Evolutionary conservation across 2,888 invertebrate genomes (phyloP), one percentile per base, ranked within the genome.

Genomic region (Schrankia costaestrigalis): DNA sequence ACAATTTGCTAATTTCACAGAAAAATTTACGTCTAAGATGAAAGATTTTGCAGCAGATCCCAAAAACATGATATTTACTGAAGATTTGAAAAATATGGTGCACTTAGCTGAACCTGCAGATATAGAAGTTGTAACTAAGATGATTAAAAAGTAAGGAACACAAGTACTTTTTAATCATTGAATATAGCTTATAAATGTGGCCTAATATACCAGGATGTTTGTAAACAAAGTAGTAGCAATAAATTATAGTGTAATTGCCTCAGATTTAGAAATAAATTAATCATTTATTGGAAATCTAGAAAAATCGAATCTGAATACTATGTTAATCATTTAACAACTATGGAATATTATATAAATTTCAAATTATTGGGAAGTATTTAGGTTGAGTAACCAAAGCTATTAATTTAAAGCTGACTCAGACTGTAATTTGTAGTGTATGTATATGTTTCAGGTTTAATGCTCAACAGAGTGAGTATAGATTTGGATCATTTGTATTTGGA

Each of bases 401-500:
- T n/a, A 23, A 23, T 23, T 10, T 25, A 5, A 8, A 18, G 18
- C 11, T 24, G 8, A 12, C 2, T 7, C 5, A 25, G 7, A 6
- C 12, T 10, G 11, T 12, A 10, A 25, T 12, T 1, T 12, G 2
- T 8, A 13, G 7, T 2, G 24, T 24, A 2, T 24, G 6, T 9
- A n/a, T 14, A 6, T 8, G 12, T 31, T 83, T 40, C 57, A 93
- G 93, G 63, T 95, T 93, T 60, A 91, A 93, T 60, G 70, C 82
- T 10, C 94, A 95, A 67, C 93, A 91, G 43, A 89, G 90, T 44
- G 91, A 93, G 47, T 71, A 93, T 35, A 80, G 94, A 41, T 95
- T 95, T 89, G 93, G 94, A n/a, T 92, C 89, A 50, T 96, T 91
- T 73, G 69, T 92, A 3, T 95, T 96, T 89, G 96, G 96, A 0